Evolutionary conservation across 2,888 invertebrate species (phyloP).

Genomic region (Gisinianus flammeolus): DNA sequence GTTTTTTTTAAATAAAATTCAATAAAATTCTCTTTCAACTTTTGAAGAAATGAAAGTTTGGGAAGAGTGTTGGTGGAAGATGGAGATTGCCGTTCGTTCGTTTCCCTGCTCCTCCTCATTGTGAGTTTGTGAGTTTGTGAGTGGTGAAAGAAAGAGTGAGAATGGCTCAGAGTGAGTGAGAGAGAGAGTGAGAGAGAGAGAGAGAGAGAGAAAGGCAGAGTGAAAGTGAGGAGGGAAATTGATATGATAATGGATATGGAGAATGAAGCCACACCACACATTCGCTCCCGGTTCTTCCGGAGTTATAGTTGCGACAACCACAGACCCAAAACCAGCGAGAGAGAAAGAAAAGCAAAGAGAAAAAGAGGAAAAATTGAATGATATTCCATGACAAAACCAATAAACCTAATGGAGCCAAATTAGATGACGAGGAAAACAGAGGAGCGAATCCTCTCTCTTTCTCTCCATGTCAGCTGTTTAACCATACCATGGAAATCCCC

Average conservation of each 20-base stretch:
- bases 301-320: not conserved
- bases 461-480: too few species aligned
- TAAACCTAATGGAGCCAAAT: slow-evolving; percentile 2
- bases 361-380: too few species aligned
- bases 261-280: not conserved
- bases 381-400: slow-evolving; percentile 2
- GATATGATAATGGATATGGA: not conserved
- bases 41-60: not conserved
- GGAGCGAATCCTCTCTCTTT: too few species aligned
- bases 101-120: not conserved
- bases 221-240: not conserved
- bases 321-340: not conserved
- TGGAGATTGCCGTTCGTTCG: not conserved
- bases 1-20: not conserved
- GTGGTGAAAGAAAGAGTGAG: not conserved
- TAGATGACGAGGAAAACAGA: too few species aligned
- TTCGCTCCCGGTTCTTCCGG: not conserved
- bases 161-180: not conserved
- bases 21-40: not conserved
- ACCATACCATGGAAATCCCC: too few species aligned
- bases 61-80: not conserved
- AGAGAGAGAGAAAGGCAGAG: not conserved
- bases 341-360: too few species aligned
- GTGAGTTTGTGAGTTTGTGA: too few species aligned
- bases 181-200: not conserved